A percentile compares a stretch with the other conserved stretches of the same genome.
Conservation (phyloP, 2,797 vertebrate species). For the Anguilla pacifica region DNA sequence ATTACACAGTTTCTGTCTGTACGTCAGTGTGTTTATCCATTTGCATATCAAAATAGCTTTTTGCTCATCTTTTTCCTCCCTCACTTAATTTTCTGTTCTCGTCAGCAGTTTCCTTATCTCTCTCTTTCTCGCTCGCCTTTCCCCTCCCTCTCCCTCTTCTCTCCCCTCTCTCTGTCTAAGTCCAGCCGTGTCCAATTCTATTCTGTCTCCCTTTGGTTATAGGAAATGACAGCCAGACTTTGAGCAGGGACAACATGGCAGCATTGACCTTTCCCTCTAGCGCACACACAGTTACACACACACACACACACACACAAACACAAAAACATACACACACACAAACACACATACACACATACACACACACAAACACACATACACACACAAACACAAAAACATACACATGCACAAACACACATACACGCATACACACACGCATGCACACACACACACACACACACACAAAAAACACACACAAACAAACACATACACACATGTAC, state of each 20-base stretch:
- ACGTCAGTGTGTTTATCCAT: background rate
- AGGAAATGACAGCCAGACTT: slow-evolving; percentile 2
- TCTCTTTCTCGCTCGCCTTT: background rate
- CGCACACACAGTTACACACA: background rate
- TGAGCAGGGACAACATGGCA: background rate
- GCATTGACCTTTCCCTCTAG: slow-evolving; percentile 3
- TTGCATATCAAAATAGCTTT: background rate
- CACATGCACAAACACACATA: background rate
- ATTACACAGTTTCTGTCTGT: background rate
- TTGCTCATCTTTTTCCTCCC: background rate
- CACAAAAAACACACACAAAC: too few relatives aligned
- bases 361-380: background rate
- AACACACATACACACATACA: background rate
- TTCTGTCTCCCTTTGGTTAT: background rate
- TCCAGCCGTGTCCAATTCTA: background rate
- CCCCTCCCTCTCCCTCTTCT: background rate
- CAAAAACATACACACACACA: background rate
- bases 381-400: background rate
- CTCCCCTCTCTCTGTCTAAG: background rate
- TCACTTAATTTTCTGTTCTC: background rate
- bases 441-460: background rate
- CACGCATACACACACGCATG: background rate
- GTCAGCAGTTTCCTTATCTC: background rate
- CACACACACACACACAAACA: background rate
- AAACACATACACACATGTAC: background rate